Conservation (phyloP, 2,113 vertebrate species). For the Corythaixoides concolor region DNA sequence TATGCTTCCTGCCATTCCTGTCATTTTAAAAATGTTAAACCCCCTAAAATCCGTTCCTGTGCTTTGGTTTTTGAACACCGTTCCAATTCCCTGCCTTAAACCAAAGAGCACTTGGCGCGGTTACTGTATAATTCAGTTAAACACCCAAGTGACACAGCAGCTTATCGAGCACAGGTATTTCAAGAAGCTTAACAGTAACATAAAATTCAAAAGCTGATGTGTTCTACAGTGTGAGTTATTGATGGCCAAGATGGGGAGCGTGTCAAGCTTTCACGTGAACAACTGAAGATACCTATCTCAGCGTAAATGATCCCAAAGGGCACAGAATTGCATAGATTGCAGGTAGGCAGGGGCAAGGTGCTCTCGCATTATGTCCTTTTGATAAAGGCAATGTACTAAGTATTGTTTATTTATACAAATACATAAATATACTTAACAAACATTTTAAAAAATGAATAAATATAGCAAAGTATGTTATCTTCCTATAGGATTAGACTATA, state of each 20-base stretch:
- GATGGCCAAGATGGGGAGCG: neutral
- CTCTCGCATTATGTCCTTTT: neutral
- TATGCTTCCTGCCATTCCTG: neutral
- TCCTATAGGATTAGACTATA: neutral
- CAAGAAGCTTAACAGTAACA: neutral
- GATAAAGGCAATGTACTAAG: neutral
- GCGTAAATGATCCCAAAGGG: conserved; percentile 22
- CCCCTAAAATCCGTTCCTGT: neutral
- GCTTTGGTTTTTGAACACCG: neutral
- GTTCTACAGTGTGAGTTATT: neutral
- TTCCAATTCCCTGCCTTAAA: neutral
- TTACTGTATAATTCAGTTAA: neutral
- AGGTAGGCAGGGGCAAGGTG: neutral
- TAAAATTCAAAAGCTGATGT: neutral
- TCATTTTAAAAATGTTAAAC: fast-evolving
- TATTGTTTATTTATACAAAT: neutral
- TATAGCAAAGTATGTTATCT: neutral
- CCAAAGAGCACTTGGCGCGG: neutral
- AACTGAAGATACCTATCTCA: neutral
- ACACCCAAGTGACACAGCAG: neutral
- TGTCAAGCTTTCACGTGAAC: neutral
- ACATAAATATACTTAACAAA: neutral
- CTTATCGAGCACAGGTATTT: neutral
- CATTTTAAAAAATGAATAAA: neutral
- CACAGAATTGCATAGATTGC: neutral